Conservation (phyloP, 2,888 invertebrate species). For the Hololepta plana region DNA sequence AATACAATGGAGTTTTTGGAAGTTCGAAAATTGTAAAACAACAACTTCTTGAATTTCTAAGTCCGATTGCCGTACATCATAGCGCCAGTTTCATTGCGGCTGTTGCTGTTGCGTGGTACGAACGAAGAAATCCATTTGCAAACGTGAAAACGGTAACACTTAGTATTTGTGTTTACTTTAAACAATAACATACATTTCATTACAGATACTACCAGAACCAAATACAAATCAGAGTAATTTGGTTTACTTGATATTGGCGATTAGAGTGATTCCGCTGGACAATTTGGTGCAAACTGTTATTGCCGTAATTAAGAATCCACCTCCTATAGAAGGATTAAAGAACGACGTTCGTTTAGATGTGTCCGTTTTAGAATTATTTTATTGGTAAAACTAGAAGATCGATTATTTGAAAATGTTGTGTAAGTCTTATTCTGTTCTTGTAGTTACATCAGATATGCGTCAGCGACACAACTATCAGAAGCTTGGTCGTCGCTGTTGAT, state of each 20-base stretch:
- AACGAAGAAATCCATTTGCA: slow-evolving; percentile 35
- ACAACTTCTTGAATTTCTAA: slow-evolving; percentile 62
- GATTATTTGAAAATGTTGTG: too few relatives aligned
- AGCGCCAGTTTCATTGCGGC: slow-evolving; percentile 65
- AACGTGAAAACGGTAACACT: slow-evolving; percentile 27
- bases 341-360: slow-evolving; percentile 51
- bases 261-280: slow-evolving; percentile 70
- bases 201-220: slow-evolving; percentile 40
- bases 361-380: slow-evolving; percentile 65
- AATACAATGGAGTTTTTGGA: slow-evolving; percentile 36
- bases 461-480: slow-evolving; percentile 50
- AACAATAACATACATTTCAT: slow-evolving; percentile 7
- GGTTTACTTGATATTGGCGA: slow-evolving; percentile 61
- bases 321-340: slow-evolving; percentile 39
- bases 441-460: slow-evolving; percentile 45
- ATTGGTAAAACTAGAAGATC: slow-evolving; percentile 30
- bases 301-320: slow-evolving; percentile 64
- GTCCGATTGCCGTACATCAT: slow-evolving; percentile 70
- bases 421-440: too few relatives aligned
- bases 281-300: slow-evolving; percentile 66
- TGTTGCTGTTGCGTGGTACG: slow-evolving; percentile 73
- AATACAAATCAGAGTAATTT: slow-evolving; percentile 53
- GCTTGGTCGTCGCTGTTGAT: slow-evolving; percentile 60
- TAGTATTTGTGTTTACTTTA: not conserved
- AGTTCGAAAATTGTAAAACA: slow-evolving; percentile 53